Evolutionary conservation across 2,797 vertebrate genomes (phyloP).

Genomic region (Molossus molossus): DNA sequence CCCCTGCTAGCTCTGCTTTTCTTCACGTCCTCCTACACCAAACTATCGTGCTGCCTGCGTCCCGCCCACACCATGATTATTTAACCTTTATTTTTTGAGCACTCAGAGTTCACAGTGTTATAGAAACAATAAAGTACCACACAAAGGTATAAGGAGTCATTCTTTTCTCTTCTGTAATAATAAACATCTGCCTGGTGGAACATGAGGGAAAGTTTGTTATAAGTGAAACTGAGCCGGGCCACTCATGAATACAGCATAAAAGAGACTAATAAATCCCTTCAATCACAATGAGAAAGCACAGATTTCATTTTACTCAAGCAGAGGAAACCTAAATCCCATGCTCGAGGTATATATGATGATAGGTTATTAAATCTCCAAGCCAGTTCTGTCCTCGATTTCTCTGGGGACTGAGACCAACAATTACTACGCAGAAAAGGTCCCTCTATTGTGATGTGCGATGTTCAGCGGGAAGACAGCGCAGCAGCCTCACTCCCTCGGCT

Average conservation of each 20-base stretch:
- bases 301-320: constrained; percentile 74
- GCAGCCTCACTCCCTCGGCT: constrained; percentile 58
- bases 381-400: constrained; percentile 64
- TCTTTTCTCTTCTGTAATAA: constrained; percentile 35
- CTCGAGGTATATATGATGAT: constrained; percentile 76
- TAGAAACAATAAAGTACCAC: constrained; percentile 11
- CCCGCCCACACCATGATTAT: background rate
- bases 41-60: background rate
- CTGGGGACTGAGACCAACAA: constrained; percentile 59
- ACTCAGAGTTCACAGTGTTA: constrained; percentile 18
- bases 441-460: constrained; percentile 18
- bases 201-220: constrained; percentile 9
- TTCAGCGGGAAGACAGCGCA: constrained; percentile 21
- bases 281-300: constrained; percentile 75
- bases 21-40: background rate
- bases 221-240: constrained; percentile 69
- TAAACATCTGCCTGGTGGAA: constrained; percentile 4
- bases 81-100: constrained; percentile 42
- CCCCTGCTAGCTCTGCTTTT: background rate
- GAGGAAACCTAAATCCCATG: constrained; percentile 73
- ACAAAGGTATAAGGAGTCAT: background rate
- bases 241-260: constrained; percentile 73
- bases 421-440: constrained; percentile 73
- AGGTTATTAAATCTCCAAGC: constrained; percentile 80
- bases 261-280: constrained; percentile 78